These are phyloP conservation scores for Pterophyllum scalare DNA, from an alignment of 2,113 vertebrate genomes.

Conservation along the genomic window DNA sequence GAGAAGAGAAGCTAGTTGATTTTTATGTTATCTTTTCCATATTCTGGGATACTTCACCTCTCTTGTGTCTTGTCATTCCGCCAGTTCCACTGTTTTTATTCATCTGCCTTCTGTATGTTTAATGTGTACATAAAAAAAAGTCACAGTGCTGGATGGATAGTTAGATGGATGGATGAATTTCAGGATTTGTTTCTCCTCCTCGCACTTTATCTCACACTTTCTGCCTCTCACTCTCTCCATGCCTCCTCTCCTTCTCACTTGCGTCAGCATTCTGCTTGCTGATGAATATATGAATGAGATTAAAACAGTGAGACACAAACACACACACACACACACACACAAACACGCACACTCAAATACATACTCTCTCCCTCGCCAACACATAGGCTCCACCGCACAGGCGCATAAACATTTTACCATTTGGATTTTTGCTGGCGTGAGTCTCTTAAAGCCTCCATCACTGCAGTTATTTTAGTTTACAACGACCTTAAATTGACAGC, in stretches of 20 bases:
- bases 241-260: constrained; percentile 66
- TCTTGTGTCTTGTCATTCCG: not conserved
- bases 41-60: not conserved
- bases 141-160: not conserved
- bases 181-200: constrained; percentile 37
- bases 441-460: not conserved
- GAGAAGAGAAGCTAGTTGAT: not conserved
- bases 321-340: not conserved
- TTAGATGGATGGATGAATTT: constrained; percentile 7
- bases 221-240: constrained; percentile 57
- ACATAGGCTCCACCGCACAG: not conserved
- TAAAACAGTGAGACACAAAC: constrained; percentile 45
- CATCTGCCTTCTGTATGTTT: constrained; percentile 25
- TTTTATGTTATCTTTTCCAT: not conserved
- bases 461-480: constrained; percentile 4
- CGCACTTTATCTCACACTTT: constrained; percentile 58
- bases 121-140: constrained; percentile 23
- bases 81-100: not conserved
- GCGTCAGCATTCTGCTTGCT: constrained; percentile 71
- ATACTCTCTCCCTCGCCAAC: not conserved
- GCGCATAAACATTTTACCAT: constrained; percentile 31
- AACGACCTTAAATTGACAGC: not conserved
- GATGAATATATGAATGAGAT: constrained; percentile 79
- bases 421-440: not conserved
- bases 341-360: not conserved